Conservation (phyloP, 1,140 invertebrate genomes). For the Drosophila pandora region DNA sequence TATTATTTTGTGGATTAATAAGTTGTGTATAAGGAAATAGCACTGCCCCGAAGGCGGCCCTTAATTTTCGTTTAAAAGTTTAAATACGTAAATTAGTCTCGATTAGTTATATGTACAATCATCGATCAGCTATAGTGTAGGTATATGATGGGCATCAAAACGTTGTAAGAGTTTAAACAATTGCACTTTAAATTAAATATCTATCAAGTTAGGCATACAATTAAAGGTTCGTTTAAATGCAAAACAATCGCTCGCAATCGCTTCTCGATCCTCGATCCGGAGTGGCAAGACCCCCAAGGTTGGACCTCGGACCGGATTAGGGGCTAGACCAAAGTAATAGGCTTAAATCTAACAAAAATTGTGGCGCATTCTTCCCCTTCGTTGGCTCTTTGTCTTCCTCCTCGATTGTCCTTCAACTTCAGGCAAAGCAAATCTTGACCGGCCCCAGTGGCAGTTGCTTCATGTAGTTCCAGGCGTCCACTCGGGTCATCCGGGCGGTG, state of each 20-base stretch:
- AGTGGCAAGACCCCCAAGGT: constrained; percentile 50
- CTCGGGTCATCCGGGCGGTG: constrained; percentile 92
- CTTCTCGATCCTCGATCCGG: constrained; percentile 32
- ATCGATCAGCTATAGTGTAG: constrained; percentile 39
- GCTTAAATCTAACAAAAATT: constrained; percentile 74
- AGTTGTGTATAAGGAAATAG: constrained; percentile 67
- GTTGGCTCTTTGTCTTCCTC: constrained; percentile 6
- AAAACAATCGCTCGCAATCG: constrained; percentile 55
- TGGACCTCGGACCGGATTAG: constrained; percentile 35
- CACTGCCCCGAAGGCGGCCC: constrained; percentile 24
- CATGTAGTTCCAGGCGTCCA: constrained; percentile 96
- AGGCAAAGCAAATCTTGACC: constrained; percentile 85
- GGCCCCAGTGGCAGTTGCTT: constrained; percentile 93
- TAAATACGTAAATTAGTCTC: constrained; percentile 76
- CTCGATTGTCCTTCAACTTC: not conserved
- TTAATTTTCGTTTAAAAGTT: constrained; percentile 24
- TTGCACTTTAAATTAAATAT: constrained; percentile 73
- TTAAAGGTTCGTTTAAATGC: constrained; percentile 52
- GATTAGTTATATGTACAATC: constrained; percentile 69
- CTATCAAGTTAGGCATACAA: constrained; percentile 51
- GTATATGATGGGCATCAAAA: constrained; percentile 42
- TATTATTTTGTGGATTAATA: constrained; percentile 40
- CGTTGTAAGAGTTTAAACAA: constrained; percentile 57
- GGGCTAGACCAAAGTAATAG: constrained; percentile 36
- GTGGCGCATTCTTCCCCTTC: constrained; percentile 66